Percentiles rank a stretch among this genome's conserved stretches.
Evolutionary conservation across 2,113 vertebrate genomes (phyloP).

Genomic region (Neomonachus schauinslandi): DNA sequence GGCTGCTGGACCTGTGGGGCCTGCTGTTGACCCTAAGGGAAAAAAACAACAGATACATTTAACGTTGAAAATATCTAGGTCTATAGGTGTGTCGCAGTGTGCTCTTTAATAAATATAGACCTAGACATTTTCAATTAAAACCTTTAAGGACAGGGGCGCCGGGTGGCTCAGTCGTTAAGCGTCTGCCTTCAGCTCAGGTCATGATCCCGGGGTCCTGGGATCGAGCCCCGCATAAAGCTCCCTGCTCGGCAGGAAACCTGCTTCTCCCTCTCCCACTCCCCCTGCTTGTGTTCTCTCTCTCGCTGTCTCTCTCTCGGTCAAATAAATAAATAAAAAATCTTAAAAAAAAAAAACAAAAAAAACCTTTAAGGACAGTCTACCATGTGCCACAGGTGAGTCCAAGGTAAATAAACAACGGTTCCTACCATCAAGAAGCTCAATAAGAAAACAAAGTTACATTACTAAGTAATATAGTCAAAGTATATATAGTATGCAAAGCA

Average conservation of each 20-base stretch:
- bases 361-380: background rate
- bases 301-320: no score
- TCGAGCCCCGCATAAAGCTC: no score
- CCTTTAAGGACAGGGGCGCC: background rate
- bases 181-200: no score
- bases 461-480: background rate
- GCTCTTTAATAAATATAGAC: background rate
- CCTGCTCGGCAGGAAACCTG: no score
- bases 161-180: no score
- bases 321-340: no score
- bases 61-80: background rate
- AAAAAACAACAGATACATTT: background rate
- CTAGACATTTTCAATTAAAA: conserved; percentile 37
- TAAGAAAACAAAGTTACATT: conserved; percentile 35
- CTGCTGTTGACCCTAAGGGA: conserved; percentile 86
- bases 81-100: background rate
- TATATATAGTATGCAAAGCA: background rate
- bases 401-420: background rate
- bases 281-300: no score
- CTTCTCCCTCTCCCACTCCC: no score
- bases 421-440: background rate
- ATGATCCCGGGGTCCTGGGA: no score
- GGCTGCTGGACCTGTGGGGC: conserved; percentile 87
- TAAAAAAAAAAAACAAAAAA: background rate
- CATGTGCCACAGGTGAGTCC: background rate